Evolutionary conservation across 2,888 invertebrate genomes (phyloP).

Genomic region (Hofmannophila pseudospretella): DNA sequence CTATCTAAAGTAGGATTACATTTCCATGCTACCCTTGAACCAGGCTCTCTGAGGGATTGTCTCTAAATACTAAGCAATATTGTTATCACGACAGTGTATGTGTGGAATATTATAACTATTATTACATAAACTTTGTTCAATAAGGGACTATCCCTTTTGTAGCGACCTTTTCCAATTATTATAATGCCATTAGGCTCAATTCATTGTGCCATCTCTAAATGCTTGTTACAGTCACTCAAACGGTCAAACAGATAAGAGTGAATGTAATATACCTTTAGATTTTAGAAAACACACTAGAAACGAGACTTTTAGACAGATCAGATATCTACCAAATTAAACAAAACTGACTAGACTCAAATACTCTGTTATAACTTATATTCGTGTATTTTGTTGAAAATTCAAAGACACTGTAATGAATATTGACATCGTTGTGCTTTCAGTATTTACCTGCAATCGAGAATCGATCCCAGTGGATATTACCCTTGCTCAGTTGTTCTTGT

Average conservation of each 20-base stretch:
- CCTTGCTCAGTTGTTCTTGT: constrained; percentile 32
- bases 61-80: background rate
- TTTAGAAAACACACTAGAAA: too few relatives aligned
- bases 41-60: background rate
- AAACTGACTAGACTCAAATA: too few relatives aligned
- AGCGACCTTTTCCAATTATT: too few relatives aligned
- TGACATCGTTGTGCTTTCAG: constrained; percentile 5
- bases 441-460: constrained; percentile 3
- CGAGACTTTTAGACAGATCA: too few relatives aligned
- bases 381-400: background rate
- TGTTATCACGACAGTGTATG: background rate
- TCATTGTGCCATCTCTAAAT: too few relatives aligned
- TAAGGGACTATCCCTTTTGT: too few relatives aligned
- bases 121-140: background rate
- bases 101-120: background rate
- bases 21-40: background rate
- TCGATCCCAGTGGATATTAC: constrained; percentile 9
- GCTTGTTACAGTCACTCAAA: too few relatives aligned
- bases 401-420: constrained; percentile 3
- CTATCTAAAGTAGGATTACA: background rate
- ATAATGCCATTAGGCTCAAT: too few relatives aligned
- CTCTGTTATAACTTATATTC: too few relatives aligned
- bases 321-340: too few relatives aligned
- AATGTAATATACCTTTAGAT: too few relatives aligned
- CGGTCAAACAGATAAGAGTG: too few relatives aligned